Base-by-base conservation (phyloP, 2,797 vertebrate genomes). In the Discoglossus pictus region DNA sequence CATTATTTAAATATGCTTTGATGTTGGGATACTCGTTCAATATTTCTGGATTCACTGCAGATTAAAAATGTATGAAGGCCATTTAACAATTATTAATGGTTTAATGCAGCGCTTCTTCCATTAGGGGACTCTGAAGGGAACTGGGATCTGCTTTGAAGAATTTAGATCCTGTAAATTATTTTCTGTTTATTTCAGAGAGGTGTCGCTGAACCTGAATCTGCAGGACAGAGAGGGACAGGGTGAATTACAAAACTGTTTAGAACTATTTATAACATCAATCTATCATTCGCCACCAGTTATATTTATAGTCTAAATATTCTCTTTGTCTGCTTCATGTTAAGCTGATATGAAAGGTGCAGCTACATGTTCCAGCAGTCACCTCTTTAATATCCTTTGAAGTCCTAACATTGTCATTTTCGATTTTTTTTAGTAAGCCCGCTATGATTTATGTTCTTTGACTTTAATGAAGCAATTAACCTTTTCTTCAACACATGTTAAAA, bases 61-160 rank as follows among this genome's bases (percentile, higher is more conserved):
- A 92, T 93, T 87, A 93, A 93, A 90, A 90, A 94, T 93, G 78
- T 78, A 93, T 90, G 80, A 72, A 75, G 78, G 63, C 67, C 73
- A 65, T 80, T 79, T 58, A 82, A 81, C 83, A 77, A 77, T 72
- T 79, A 84, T 82, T 88, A 91, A 89, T 87, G 80, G 77, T 61
- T 76, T 82, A 79, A 82, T 63, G 83, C 86, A 79, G 83, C 72
- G 83, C 73, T 68, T 67, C 76, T 76, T 78, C 68, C 77, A 79
- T 86, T 84, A 67, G 82, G 72, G 50, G 69, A 31, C 4, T 46
- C 59, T 31, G 23, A 47, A 59, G 65, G 59, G 40, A 55, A 18
- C 20, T 2, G 34, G 16, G 21, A 23, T 12, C 66, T 52, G 31
- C 35, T 53, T 47, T 34, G 12, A 60, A 31, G 24, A 44, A 8